phyloP scores from a whole-genome alignment of 2,113 vertebrate genomes.

The Microcebus lehilahytsara region DNA sequence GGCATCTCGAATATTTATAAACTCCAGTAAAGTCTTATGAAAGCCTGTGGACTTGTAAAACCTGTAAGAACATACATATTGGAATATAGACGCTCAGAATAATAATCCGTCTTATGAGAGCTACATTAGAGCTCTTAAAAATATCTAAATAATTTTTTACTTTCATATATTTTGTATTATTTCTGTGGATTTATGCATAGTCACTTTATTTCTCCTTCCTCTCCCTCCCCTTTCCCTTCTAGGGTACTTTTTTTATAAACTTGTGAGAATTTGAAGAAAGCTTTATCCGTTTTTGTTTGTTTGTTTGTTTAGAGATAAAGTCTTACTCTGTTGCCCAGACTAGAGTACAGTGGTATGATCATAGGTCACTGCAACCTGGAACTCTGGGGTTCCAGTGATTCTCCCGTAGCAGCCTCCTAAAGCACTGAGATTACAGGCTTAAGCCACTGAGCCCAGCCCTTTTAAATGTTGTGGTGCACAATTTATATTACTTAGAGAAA shows the following conservation, averaged over 20 bases:
- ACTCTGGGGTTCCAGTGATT: too few species aligned
- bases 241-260: not conserved
- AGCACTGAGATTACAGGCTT: too few species aligned
- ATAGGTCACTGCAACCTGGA: too few species aligned
- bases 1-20: not conserved
- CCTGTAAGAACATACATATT: not conserved
- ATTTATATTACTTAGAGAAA: conserved; percentile 20
- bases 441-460: too few species aligned
- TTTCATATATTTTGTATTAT: not conserved
- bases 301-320: too few species aligned
- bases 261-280: not conserved
- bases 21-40: not conserved
- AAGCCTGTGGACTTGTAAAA: not conserved
- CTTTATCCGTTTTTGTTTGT: not conserved
- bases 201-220: not conserved
- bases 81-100: conserved; percentile 30
- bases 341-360: too few species aligned
- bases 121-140: not conserved
- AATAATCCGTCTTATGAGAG: not conserved
- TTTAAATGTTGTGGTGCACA: not conserved
- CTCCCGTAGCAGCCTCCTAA: too few species aligned
- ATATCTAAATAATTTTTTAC: not conserved
- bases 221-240: not conserved
- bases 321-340: too few species aligned
- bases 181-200: not conserved